A percentile compares a stretch with the other conserved stretches of the same genome.
phyloP scores from a whole-genome alignment of 2,113 vertebrate genomes.

The Tachysurus vachellii region DNA sequence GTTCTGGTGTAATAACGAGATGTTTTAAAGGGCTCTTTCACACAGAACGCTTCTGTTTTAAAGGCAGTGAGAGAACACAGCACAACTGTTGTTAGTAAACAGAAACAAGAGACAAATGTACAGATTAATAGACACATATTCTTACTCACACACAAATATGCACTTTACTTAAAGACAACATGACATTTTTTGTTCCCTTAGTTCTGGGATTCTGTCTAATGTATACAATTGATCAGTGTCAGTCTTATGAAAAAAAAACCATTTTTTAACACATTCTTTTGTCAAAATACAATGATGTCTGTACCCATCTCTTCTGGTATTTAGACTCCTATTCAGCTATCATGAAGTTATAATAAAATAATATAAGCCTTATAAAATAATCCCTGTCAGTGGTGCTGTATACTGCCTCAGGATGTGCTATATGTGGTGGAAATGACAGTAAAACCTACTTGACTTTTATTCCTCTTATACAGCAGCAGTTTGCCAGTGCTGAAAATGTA shows the following conservation, averaged over 20 bases:
- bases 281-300: neutral
- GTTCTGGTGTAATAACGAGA: conserved; percentile 77
- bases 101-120: conserved; percentile 43
- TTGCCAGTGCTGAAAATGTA: neutral
- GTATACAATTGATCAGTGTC: neutral
- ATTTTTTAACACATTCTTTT: neutral
- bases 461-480: neutral
- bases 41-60: conserved; percentile 44
- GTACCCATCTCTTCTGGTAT: neutral
- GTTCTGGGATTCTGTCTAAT: neutral
- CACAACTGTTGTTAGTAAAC: conserved; percentile 21
- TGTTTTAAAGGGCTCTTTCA: conserved; percentile 62
- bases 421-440: too few relatives aligned
- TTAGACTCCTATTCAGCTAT: neutral
- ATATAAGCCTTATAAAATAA: neutral
- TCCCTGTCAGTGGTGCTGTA: neutral
- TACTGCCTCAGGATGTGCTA: too few relatives aligned
- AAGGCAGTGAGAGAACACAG: conserved; percentile 27
- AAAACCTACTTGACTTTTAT: neutral
- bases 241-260: neutral
- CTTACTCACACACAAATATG: conserved; percentile 38
- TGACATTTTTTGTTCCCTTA: neutral
- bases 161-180: conserved; percentile 12
- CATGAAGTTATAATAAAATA: too few relatives aligned
- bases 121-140: conserved; percentile 24